Base-by-base conservation (phyloP, 2,888 invertebrate genomes). In the Papilio elwesi region DNA sequence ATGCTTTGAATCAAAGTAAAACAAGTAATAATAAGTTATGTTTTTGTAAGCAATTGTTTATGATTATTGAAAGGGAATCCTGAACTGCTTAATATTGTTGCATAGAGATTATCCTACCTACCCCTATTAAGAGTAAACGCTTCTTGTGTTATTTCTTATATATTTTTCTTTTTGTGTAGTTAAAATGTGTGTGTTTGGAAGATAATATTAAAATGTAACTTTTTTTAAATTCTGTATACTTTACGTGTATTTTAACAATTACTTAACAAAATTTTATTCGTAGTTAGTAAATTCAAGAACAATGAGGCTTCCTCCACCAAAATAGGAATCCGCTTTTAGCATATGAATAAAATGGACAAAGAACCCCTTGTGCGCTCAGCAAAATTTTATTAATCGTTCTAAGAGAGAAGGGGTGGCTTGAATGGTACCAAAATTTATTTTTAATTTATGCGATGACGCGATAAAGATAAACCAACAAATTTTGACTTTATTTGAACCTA, bases 321-420 rank as follows among this genome's bases (percentile, higher is more conserved):
- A 87, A 87, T 86, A 86, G 85, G 82, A 84, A 82, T 78, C 82
- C 83, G 83, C 87, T 90, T 88, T 92, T 92, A 90, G 90, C 91
- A 91, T 90, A 91, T 91, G 90, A 91, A 92, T 91, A 90, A 88
- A 88, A 81, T 88, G 90, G 88, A 91, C 91, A 90, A 90, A 87
- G 85, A 87, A 85, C 83, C 86, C 86, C 85, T 84, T 81, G 82
- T 83, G 85, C 85, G 83, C 82, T 79, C 55, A 43, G 85, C 83
- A 84, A 86, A 87, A 86, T 90, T 90, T 88, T 90, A 90, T 91
- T 90, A 90, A 90, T 89, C 87, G 86, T 74, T 70, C 70, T 75
- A 75, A 74, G 71, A 74, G 74, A 76, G 78, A 76, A 76, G 78
- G 78, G 77, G 77, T 76, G 70, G 48, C 57, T 68, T 76, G 73